These are phyloP conservation scores for Apodemia mormo DNA, from an alignment of 2,888 invertebrate species.

Conservation along the genomic window DNA sequence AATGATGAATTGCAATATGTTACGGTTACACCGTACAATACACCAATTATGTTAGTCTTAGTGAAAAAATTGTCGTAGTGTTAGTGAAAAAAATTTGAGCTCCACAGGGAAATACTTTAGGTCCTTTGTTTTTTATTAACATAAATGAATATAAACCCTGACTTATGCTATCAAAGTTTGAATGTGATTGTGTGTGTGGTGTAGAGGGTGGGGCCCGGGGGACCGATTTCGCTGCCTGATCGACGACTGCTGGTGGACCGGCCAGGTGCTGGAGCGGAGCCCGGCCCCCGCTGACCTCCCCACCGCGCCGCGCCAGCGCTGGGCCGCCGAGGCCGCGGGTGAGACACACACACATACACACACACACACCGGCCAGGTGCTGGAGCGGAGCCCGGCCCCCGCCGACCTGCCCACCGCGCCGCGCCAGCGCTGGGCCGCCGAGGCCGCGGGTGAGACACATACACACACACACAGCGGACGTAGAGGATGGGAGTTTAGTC, in stretches of 20 bases:
- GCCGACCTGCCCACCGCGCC: slow-evolving; percentile 23
- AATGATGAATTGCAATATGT: too few species aligned
- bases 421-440: slow-evolving; percentile 28
- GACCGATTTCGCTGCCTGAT: slow-evolving; percentile 95
- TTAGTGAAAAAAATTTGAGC: too few species aligned
- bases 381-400: slow-evolving; percentile 47
- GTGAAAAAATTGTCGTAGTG: too few species aligned
- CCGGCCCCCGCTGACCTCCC: slow-evolving; percentile 31
- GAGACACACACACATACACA: slow-evolving; percentile 12
- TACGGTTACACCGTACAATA: too few species aligned
- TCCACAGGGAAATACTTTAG: too few species aligned
- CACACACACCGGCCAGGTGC: slow-evolving; percentile 76
- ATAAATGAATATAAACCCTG: too few species aligned
- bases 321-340: slow-evolving; percentile 34
- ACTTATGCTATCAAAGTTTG: too few species aligned
- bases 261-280: slow-evolving; percentile 69
- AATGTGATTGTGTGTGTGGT: neutral
- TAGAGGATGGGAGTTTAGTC: too few species aligned
- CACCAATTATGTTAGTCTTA: too few species aligned
- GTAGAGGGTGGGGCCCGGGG: slow-evolving; percentile 87
- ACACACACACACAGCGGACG: neutral
- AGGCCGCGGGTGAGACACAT: slow-evolving; percentile 32
- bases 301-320: slow-evolving; percentile 22
- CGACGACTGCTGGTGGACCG: slow-evolving; percentile 98
- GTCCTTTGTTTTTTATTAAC: too few species aligned